phyloP scores from a whole-genome alignment of 2,797 vertebrate genomes.

The Adelosebastes latens region DNA sequence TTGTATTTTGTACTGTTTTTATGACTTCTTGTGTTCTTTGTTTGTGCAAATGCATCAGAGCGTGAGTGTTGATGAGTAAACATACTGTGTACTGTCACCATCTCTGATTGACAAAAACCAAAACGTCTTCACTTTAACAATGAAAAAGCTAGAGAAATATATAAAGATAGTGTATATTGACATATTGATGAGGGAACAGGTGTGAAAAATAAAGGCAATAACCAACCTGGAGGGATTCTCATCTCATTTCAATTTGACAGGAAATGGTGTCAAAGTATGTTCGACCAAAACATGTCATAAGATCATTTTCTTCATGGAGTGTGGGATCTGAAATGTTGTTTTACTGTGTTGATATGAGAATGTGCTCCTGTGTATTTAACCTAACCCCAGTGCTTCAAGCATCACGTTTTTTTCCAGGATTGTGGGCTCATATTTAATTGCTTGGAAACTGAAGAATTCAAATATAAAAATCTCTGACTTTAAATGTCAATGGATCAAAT shows the following conservation, averaged over 20 bases:
- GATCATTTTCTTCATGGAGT: conserved; percentile 18
- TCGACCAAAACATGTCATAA: conserved; percentile 32
- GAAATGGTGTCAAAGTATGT: conserved; percentile 22
- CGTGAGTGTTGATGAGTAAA: conserved; percentile 54
- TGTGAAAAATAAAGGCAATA: conserved; percentile 54
- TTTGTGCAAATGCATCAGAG: conserved; percentile 66
- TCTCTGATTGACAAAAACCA: conserved; percentile 67
- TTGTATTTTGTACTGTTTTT: conserved; percentile 66
- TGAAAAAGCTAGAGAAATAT: conserved; percentile 22
- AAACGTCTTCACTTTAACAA: conserved; percentile 53
- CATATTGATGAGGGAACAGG: conserved; percentile 54
- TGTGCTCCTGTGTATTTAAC: conserved; percentile 47
- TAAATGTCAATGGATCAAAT: conserved; percentile 8
- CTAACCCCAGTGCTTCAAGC: conserved; percentile 32
- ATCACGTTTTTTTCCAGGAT: background rate
- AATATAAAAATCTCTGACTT: background rate
- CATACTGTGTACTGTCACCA: conserved; percentile 47
- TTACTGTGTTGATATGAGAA: conserved; percentile 38
- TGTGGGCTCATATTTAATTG: conserved; percentile 32
- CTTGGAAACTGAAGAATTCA: conserved; percentile 8
- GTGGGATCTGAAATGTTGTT: conserved; percentile 43
- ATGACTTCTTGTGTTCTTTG: conserved; percentile 50
- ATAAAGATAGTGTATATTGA: conserved; percentile 34
- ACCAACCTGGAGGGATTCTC: conserved; percentile 43
- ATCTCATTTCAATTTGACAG: conserved; percentile 34